Base-by-base conservation (phyloP, 2,113 vertebrate genomes). In the Plestiodon gilberti region DNA sequence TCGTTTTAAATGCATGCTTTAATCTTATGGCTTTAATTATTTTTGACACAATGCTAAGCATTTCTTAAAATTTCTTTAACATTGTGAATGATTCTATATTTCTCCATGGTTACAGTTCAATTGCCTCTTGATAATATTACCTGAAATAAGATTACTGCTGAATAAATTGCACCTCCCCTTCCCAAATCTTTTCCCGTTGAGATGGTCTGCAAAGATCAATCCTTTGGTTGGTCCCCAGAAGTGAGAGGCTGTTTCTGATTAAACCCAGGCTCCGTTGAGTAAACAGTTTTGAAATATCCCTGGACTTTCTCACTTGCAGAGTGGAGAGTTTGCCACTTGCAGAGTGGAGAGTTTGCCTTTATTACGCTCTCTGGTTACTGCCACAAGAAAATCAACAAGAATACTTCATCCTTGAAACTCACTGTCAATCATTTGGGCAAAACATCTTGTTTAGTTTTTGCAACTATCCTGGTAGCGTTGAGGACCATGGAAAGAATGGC, bases 211-310 rank as follows among this genome's bases (percentile, higher is more conserved):
- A 57, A 28, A 55, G 43, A 85, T 82, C 3, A 0, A 4, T 80
- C 74, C 38, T 1, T 69, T 89, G 87, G 73, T 17, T 91, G 90
- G 88, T 75, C 55, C 78, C 90, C 80, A 87, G 74, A 73, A 3
- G 71, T 67, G 74, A 90, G 89, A 71, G 88, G 92, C 89, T 81
- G 92, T 73, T 9, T 92, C 95, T 97, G 96, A 97, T 98, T 96
- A 95, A 97, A 97, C 89, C 77, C 82, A 82, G 38, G 89, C 90
- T 10, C 79, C 57, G 83, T 87, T 95, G 82, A 92, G 90, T 90
- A 96, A 96, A 92, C 91, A 89, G 83, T 89, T 91, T 57, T 88
- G 71, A 81, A 90, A 91, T 78, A 18, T 75, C 71, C 65, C 90
- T 96, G 95, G 94, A 96, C 96, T 96, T 96, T 96, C 93, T 93